Base-by-base conservation (phyloP, 2,888 invertebrate genomes). In the Lasioglossum leucozonium region DNA sequence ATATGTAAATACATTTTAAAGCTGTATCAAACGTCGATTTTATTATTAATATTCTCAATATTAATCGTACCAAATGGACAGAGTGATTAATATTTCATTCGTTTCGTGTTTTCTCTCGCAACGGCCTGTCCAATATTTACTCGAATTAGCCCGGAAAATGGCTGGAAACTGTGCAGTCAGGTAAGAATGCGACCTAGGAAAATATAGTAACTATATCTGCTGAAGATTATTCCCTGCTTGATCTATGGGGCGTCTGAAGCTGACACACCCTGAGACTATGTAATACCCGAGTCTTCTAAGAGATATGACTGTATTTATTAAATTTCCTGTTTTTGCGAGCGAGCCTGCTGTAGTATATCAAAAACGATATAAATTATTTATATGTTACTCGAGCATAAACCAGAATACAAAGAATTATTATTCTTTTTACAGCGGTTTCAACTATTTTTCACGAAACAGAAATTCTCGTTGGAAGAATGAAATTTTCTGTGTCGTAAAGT, bases 171-270 rank as follows among this genome's bases (percentile, higher is more conserved):
- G 76, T 37, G 26, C 69, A 65, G 51, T 81, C 40, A 16, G 67
- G 76, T 42, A 72, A 81, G 81, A 81, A 40, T 71, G 47, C 65
- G 69, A 10, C 30, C 67, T 30, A 44, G 69, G 47, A 37, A 78
- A 69, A 85, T 69, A 72, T 40, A 34, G 34, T 37, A 22, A 42
- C 67, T 69, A 34, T 67, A 71, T 37, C 58, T 65, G 37, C 58
- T 47, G 37, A 51, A 78, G 67, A 81, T 86, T 78, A 84, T 86
- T 86, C 79, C n/a, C 74, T n/a, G 26, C 67, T n/a, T 82, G 82
- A 86, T 82, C 82, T 85, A 80, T 75, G 77, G 18, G 44, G 10
- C 75, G 37, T 79, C 71, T 72, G 69, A 81, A 69, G 5, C 74
- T 72, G 73, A 84, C 85, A 72, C 77, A 71, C 84, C 85, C 71